Conservation (phyloP, 2,113 vertebrate species). For the cat (Felis catus) region DNA sequence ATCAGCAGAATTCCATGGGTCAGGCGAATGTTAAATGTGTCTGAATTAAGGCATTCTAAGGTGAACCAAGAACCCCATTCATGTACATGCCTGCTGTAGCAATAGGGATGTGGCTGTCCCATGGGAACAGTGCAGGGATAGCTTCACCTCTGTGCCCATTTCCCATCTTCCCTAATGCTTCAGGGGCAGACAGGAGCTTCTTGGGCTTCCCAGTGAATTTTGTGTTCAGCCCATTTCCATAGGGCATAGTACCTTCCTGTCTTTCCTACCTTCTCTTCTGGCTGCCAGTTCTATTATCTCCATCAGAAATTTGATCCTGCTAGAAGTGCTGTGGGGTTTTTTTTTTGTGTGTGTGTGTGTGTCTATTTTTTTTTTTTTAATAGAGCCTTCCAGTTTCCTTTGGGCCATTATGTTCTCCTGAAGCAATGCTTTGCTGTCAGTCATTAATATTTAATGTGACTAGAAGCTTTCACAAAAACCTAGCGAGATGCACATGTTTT, state of each 20-base stretch:
- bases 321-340: neutral
- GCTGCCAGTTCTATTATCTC: constrained; percentile 39
- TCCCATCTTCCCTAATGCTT: neutral
- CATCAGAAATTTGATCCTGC: constrained; percentile 64
- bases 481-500: constrained; percentile 58
- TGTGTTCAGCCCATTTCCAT: neutral
- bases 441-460: constrained; percentile 73
- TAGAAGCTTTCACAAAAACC: constrained; percentile 67
- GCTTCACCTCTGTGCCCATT: neutral
- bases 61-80: constrained; percentile 11
- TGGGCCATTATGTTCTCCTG: constrained; percentile 61
- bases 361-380: constrained; percentile 34
- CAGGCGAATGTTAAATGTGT: neutral
- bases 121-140: neutral
- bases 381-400: constrained; percentile 48
- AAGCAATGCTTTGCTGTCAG: constrained; percentile 51
- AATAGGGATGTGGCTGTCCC: neutral
- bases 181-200: neutral
- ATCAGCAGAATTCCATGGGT: neutral
- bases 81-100: neutral
- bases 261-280: constrained; percentile 32
- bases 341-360: neutral
- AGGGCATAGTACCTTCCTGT: neutral
- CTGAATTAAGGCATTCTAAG: constrained; percentile 31
- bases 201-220: neutral